Evolutionary conservation across 2,888 invertebrate genomes (phyloP), one percentile per base, ranked within the genome.

Genomic region (Diogma glabrata): DNA sequence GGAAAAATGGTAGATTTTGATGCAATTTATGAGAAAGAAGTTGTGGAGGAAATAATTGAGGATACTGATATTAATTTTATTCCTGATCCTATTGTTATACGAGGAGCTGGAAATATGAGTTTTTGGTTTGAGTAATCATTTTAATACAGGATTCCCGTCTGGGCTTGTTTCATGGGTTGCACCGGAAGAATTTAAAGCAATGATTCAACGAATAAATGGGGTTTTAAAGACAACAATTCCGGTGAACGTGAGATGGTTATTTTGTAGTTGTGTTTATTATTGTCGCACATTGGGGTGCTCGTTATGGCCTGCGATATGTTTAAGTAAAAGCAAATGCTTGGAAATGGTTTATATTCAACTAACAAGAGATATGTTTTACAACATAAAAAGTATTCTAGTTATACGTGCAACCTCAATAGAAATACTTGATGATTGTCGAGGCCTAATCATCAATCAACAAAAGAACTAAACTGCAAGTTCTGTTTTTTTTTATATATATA

Each of bases 281-380:
- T 97, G 97, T 70, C 99, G 97, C 72, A 97, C 97, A 0, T 75
- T 97, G 56, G 97, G 97, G 60, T 96, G 96, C 73, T 96, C 96
- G 51, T 79, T 99, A 51, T 97, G 96, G 96, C 97, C 97, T 50
- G 96, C 97, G 60, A 87, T 99, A 64, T 97, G 96, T 73, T 83
- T 97, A 60, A 96, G 92, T 77, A 94, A 94, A 83, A 77, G 96
- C 76, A 90, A 89, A 75, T 73, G 79, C 68, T 54, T 26, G n/a
- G n/a, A n/a, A n/a, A n/a, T n/a, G n/a, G n/a, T n/a, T n/a, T n/a
- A n/a, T n/a, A n/a, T n/a, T n/a, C n/a, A n/a, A n/a, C n/a, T n/a
- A n/a, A n/a, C n/a, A n/a, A n/a, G n/a, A n/a, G n/a, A n/a, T n/a
- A n/a, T n/a, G n/a, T n/a, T n/a, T n/a, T n/a, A n/a, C n/a, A n/a